A percentile compares a stretch with the other conserved stretches of the same genome.
Evolutionary conservation across 2,888 invertebrate genomes (phyloP).

Genomic region (Luperina testacea): DNA sequence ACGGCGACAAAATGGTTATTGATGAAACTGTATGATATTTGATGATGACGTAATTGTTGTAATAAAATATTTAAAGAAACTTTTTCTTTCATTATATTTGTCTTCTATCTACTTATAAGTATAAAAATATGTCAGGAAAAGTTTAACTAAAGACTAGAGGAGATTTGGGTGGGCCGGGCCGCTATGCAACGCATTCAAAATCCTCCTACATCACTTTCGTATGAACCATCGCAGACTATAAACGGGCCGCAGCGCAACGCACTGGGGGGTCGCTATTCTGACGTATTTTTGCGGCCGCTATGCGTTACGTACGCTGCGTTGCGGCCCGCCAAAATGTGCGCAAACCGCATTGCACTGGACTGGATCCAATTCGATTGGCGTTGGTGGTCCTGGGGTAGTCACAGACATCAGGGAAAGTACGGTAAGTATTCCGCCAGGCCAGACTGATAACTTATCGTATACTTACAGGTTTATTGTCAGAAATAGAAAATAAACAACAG

Average conservation of each 20-base stretch:
- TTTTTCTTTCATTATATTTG: neutral
- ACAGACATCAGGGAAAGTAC: no score
- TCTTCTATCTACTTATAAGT: neutral
- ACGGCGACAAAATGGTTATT: constrained; percentile 59
- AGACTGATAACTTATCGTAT: neutral
- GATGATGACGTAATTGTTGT: constrained; percentile 4
- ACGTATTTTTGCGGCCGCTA: neutral
- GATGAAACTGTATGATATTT: constrained; percentile 40
- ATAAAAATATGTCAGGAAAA: neutral
- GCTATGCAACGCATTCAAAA: neutral
- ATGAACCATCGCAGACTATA: no score
- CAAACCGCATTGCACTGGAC: neutral
- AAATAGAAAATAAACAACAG: constrained; percentile 19
- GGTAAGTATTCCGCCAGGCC: neutral
- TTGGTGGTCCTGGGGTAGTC: no score
- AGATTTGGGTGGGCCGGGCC: neutral
- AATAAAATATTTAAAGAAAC: constrained; percentile 17
- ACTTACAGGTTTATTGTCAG: neutral
- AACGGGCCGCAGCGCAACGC: no score
- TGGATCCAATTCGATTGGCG: no score
- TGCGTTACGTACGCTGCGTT: neutral
- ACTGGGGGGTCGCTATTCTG: no score
- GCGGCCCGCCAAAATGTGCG: neutral
- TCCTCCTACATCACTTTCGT: no score
- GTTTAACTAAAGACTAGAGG: neutral